Evolutionary conservation across 2,888 invertebrate genomes (phyloP).

Genomic region (Diogma glabrata): DNA sequence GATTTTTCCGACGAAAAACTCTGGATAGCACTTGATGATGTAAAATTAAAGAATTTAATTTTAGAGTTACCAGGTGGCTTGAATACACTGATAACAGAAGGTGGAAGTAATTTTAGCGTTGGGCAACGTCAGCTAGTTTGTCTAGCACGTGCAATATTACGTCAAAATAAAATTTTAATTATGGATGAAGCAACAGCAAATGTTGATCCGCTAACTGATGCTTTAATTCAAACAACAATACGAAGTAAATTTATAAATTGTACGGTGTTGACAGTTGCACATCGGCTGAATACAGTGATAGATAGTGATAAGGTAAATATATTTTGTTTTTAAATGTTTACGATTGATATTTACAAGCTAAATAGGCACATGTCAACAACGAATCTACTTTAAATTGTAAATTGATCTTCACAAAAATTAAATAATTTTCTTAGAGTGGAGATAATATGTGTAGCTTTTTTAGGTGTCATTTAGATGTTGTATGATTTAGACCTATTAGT

Average conservation of each 20-base stretch:
- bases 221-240: conserved; percentile 70
- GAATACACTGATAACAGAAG: conserved; percentile 59
- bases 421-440: no score
- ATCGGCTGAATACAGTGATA: conserved; percentile 75
- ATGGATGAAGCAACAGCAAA: conserved; percentile 91
- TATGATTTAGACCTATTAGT: no score
- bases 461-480: no score
- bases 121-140: conserved; percentile 86
- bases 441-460: no score
- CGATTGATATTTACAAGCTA: background rate
- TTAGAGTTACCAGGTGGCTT: conserved; percentile 52
- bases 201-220: conserved; percentile 81
- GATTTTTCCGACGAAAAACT: conserved; percentile 64
- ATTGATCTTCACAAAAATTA: no score
- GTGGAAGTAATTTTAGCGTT: conserved; percentile 75
- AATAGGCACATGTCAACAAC: no score
- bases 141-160: conserved; percentile 75
- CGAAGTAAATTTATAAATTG: conserved; percentile 62
- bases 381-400: no score
- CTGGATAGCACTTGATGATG: conserved; percentile 75
- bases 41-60: conserved; percentile 59
- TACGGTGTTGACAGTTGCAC: conserved; percentile 83
- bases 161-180: conserved; percentile 72
- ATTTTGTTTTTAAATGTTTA: background rate
- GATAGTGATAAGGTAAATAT: conserved; percentile 39